Evolutionary conservation across 2,888 invertebrate genomes (phyloP).

Genomic region (Mythimna lalbum): DNA sequence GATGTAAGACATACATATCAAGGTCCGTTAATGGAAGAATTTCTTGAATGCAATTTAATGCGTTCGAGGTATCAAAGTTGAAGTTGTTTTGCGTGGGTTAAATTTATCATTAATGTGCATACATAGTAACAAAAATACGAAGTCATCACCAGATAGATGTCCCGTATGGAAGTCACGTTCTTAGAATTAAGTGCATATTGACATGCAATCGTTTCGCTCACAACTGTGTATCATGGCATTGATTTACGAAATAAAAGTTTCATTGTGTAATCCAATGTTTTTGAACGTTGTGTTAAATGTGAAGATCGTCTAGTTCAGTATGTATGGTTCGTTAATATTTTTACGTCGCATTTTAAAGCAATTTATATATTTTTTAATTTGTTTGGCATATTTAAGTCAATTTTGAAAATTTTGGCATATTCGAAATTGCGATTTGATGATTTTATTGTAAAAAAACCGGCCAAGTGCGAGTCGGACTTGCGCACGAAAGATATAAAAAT

Average conservation of each 20-base stretch:
- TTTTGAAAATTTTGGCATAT: no score
- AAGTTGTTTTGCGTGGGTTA: neutral
- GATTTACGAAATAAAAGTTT: slow-evolving; percentile 35
- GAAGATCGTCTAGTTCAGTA: slow-evolving; percentile 22
- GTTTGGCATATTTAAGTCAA: no score
- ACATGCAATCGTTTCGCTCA: slow-evolving; percentile 56
- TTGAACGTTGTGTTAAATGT: slow-evolving; percentile 2
- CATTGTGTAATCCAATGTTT: slow-evolving; percentile 7
- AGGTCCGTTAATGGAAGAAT: neutral
- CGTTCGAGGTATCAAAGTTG: neutral
- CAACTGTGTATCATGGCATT: slow-evolving; percentile 16
- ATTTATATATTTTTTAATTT: no score
- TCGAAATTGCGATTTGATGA: no score
- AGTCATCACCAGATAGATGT: slow-evolving; percentile 30
- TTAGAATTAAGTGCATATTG: slow-evolving; percentile 52
- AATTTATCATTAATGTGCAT: slow-evolving; percentile 3
- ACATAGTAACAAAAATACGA: slow-evolving; percentile 36
- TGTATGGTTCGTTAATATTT: slow-evolving; percentile 10
- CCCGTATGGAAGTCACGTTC: slow-evolving; percentile 53
- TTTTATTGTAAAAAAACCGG: no score
- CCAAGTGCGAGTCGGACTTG: no score
- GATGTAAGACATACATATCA: no score
- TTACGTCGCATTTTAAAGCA: no score
- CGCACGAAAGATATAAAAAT: no score
- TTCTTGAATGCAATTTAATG: neutral